Conservation (phyloP, 2,113 vertebrate genomes). For the Arenaria interpres region DNA sequence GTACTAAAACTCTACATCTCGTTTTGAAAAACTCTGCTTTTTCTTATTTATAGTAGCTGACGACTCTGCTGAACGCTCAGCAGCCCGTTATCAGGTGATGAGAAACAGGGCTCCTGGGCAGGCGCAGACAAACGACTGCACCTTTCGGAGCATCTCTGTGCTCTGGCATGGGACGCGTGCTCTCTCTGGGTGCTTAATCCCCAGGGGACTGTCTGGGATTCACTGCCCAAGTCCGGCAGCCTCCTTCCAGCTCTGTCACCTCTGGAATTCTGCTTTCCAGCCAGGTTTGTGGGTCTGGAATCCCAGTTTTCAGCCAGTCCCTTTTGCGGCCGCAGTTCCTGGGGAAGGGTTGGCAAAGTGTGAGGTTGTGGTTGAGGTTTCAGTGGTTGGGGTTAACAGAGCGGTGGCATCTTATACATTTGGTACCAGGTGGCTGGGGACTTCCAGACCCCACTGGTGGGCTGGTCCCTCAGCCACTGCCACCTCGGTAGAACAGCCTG, state of each 20-base stretch:
- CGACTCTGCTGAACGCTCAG: not conserved
- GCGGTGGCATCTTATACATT: not conserved
- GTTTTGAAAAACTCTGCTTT: not conserved
- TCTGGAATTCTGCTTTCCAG: not conserved
- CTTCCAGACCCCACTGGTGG: not conserved
- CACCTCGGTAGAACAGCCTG: not conserved
- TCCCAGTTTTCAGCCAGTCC: not conserved
- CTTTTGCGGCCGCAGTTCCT: not conserved
- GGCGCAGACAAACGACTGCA: fast-evolving
- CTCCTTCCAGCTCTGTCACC: not conserved
- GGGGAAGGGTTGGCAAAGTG: not conserved
- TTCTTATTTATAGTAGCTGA: not conserved
- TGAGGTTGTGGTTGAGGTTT: not conserved
- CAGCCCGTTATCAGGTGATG: fast-evolving
- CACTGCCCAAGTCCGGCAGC: not conserved
- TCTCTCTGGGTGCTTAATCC: no score
- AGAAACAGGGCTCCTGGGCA: not conserved
- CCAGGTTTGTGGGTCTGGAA: not conserved
- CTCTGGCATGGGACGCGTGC: fast-evolving
- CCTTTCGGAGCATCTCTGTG: not conserved
- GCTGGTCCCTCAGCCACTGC: not conserved
- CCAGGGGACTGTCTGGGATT: not conserved
- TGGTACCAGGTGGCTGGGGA: not conserved
- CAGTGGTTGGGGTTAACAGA: not conserved
- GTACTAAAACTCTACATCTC: fast-evolving